These are phyloP conservation scores for Geotrupes spiniger DNA, from an alignment of 2,888 invertebrate species.

Conservation along the genomic window DNA sequence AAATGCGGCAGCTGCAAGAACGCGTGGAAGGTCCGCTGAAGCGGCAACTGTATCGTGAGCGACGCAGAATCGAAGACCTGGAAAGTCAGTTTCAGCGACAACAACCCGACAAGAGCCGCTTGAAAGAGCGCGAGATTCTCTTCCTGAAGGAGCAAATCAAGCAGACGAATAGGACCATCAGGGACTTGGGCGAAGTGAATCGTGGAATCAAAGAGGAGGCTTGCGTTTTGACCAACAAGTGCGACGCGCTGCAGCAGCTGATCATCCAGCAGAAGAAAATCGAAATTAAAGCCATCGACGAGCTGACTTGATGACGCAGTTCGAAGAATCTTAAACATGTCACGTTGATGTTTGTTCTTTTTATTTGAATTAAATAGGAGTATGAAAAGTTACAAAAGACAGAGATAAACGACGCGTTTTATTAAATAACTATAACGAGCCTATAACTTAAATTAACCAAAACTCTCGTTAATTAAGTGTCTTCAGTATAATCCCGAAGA, in stretches of 20 bases:
- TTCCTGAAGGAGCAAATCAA: not conserved
- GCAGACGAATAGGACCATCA: not conserved
- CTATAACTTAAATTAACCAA: too few species aligned
- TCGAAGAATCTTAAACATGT: slow-evolving; percentile 58
- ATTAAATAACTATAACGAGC: too few species aligned
- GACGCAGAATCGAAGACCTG: not conserved
- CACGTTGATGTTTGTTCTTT: too few species aligned
- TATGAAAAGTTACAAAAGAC: too few species aligned
- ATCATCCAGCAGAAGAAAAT: slow-evolving; percentile 2
- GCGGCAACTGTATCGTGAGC: not conserved
- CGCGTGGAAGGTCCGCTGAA: slow-evolving; percentile 4
- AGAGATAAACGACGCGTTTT: too few species aligned
- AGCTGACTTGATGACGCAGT: slow-evolving; percentile 53
- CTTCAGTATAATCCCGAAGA: too few species aligned
- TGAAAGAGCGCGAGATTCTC: not conserved
- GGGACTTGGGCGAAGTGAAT: slow-evolving; percentile 4
- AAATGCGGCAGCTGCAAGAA: not conserved
- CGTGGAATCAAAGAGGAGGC: slow-evolving; percentile 9
- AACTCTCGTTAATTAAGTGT: too few species aligned
- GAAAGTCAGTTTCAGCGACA: not conserved
- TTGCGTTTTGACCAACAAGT: slow-evolving; percentile 3
- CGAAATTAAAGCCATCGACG: slow-evolving; percentile 5
- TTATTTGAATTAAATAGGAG: too few species aligned
- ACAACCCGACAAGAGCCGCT: not conserved
- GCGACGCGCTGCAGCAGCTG: slow-evolving; percentile 1